Percentiles rank a stretch among this genome's conserved stretches.
phyloP scores from a whole-genome alignment of 2,113 vertebrate genomes.

The Zingel zingel region DNA sequence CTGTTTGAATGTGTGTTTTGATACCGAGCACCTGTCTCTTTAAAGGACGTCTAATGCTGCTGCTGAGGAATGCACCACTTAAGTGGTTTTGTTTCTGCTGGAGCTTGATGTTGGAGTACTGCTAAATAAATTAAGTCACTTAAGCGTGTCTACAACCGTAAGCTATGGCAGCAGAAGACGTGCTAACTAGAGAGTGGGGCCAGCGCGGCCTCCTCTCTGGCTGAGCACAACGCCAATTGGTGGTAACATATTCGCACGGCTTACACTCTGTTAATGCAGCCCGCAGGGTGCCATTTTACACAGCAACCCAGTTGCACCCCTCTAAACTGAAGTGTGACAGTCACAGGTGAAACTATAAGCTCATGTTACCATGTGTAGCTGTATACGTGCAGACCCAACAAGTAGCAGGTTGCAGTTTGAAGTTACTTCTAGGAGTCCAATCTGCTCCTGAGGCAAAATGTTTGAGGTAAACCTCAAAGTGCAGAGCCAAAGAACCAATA shows the following conservation, averaged over 20 bases:
- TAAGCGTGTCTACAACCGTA: slow-evolving; percentile 56
- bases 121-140: slow-evolving; percentile 52
- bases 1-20: slow-evolving; percentile 21
- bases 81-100: slow-evolving; percentile 48
- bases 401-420: not conserved
- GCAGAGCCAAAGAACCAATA: not conserved
- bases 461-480: not conserved
- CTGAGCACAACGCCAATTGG: slow-evolving; percentile 29
- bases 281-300: slow-evolving; percentile 31
- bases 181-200: slow-evolving; percentile 58
- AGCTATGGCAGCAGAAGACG: slow-evolving; percentile 60
- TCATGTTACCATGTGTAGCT: not conserved
- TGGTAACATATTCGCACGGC: slow-evolving; percentile 45
- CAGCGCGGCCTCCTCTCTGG: slow-evolving; percentile 10
- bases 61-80: slow-evolving; percentile 28
- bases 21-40: slow-evolving; percentile 31
- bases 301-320: not conserved
- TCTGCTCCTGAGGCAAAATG: not conserved
- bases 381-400: not conserved
- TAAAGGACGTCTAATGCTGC: slow-evolving; percentile 21
- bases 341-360: slow-evolving; percentile 24
- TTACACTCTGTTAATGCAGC: slow-evolving; percentile 52
- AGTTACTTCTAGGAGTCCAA: slow-evolving; percentile 11
- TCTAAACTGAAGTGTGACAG: slow-evolving; percentile 8
- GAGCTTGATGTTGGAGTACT: slow-evolving; percentile 42